A percentile compares a stretch with the other conserved stretches of the same genome.
phyloP scores from a whole-genome alignment of 2,888 invertebrate genomes.

The Plebejus anna region DNA sequence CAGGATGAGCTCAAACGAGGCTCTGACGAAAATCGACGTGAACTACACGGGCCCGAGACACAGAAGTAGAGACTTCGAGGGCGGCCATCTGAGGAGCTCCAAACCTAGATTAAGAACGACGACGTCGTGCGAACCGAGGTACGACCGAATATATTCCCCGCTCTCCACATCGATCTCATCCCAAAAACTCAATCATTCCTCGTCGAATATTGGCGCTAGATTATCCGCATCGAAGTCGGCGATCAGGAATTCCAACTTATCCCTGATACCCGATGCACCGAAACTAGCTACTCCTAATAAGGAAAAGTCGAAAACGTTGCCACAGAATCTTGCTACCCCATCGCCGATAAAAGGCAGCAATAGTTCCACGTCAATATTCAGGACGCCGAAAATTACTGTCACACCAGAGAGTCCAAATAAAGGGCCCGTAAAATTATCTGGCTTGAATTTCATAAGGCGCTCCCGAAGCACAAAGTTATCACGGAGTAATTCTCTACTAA shows the following conservation, averaged over 20 bases:
- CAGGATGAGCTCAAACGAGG: slow-evolving; percentile 69
- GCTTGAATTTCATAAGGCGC: slow-evolving; percentile 83
- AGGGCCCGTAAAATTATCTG: slow-evolving; percentile 75
- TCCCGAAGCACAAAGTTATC: slow-evolving; percentile 87
- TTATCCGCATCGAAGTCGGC: slow-evolving; percentile 51
- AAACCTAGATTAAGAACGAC: slow-evolving; percentile 68
- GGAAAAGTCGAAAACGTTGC: slow-evolving; percentile 82
- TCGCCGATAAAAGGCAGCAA: slow-evolving; percentile 72
- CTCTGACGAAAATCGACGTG: slow-evolving; percentile 61
- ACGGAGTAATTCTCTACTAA: slow-evolving; percentile 82
- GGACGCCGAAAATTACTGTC: slow-evolving; percentile 66
- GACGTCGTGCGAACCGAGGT: slow-evolving; percentile 69
- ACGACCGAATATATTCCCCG: slow-evolving; percentile 71
- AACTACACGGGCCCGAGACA: slow-evolving; percentile 67
- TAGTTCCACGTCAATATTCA: slow-evolving; percentile 70
- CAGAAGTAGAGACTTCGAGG: slow-evolving; percentile 52
- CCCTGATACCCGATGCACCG: slow-evolving; percentile 69
- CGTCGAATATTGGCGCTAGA: slow-evolving; percentile 59
- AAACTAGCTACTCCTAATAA: slow-evolving; percentile 66
- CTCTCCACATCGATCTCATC: slow-evolving; percentile 63
- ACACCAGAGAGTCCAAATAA: slow-evolving; percentile 75
- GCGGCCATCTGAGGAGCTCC: slow-evolving; percentile 53
- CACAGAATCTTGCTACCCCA: slow-evolving; percentile 76
- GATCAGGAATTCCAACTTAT: slow-evolving; percentile 69
- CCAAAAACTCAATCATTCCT: slow-evolving; percentile 64